phyloP scores from a whole-genome alignment of 2,888 invertebrate genomes.

The Eulithis testata region DNA sequence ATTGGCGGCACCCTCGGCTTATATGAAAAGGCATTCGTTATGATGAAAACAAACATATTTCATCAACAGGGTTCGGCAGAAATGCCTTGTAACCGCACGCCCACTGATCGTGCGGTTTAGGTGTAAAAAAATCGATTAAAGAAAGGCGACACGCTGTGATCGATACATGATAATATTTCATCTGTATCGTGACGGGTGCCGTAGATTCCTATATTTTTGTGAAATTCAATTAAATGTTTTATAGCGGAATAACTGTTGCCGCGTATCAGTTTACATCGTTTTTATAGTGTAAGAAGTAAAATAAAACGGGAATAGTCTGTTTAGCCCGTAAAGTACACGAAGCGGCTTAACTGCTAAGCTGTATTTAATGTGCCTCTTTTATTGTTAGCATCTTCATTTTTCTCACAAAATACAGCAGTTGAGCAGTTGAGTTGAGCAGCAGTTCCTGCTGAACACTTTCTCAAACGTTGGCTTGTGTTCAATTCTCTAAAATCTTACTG shows the following conservation, averaged over 20 bases:
- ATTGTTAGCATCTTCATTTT: conserved; percentile 41
- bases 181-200: conserved; percentile 69
- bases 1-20: conserved; percentile 58
- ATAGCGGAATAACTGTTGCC: conserved; percentile 68
- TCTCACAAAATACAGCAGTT: conserved; percentile 30
- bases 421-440: too few relatives aligned
- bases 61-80: conserved; percentile 75
- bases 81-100: conserved; percentile 80
- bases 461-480: conserved; percentile 1
- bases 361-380: conserved; percentile 41
- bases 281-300: conserved; percentile 60
- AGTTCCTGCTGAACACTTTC: neutral
- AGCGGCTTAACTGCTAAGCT: conserved; percentile 46
- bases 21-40: conserved; percentile 71
- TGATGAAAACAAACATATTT: conserved; percentile 81
- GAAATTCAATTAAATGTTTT: conserved; percentile 81
- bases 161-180: conserved; percentile 82
- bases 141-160: conserved; percentile 82
- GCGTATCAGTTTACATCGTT: conserved; percentile 73
- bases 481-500: neutral
- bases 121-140: conserved; percentile 85
- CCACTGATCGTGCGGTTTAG: conserved; percentile 80
- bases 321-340: conserved; percentile 40
- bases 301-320: conserved; percentile 55
- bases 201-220: conserved; percentile 75